phyloP scores from a whole-genome alignment of 2,797 vertebrate species.

The Agapornis canus region DNA sequence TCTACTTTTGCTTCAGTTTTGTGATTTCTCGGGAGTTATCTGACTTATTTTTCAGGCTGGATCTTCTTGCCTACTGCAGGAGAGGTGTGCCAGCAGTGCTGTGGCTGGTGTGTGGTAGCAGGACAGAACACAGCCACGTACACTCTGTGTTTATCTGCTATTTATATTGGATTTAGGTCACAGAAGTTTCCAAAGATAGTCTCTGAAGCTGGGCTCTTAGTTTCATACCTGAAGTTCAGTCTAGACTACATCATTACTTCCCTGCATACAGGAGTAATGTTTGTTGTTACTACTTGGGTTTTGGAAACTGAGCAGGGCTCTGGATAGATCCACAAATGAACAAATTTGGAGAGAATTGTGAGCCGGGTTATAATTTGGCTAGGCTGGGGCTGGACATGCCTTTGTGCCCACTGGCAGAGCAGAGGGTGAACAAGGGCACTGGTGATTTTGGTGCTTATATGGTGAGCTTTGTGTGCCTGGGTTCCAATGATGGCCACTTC shows the following conservation, averaged over 20 bases:
- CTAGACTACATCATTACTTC: neutral
- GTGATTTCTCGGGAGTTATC: neutral
- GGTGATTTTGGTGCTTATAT: neutral
- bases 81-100: neutral
- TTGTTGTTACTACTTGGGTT: neutral
- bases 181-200: neutral
- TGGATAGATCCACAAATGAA: neutral
- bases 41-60: accelerated
- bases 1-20: neutral
- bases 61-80: neutral
- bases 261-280: neutral
- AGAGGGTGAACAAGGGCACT: too few species aligned
- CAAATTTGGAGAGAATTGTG: neutral
- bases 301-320: neutral
- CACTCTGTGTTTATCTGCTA: neutral
- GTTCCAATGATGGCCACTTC: neutral
- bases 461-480: neutral
- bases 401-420: neutral
- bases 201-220: neutral
- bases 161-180: neutral
- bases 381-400: neutral
- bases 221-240: neutral
- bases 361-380: neutral
- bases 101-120: neutral
- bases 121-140: neutral